Base-by-base conservation (phyloP, 2,113 vertebrate species). In the Varanus salvator region DNA sequence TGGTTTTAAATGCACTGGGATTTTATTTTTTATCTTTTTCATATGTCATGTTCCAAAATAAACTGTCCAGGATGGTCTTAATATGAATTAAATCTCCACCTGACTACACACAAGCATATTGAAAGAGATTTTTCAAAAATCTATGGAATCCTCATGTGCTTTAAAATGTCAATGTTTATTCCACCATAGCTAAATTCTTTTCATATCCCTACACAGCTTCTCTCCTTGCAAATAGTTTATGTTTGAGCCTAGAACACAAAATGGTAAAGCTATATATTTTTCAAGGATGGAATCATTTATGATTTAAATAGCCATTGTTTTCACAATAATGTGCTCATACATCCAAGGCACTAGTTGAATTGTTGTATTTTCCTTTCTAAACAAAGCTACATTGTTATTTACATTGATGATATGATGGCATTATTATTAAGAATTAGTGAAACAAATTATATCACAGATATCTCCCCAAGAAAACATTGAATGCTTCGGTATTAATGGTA, bases 361-460 rank as follows among this genome's bases (percentile, higher is more conserved):
- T 95, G 89, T 90, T 88, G 81, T 0, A 1, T 91, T 94, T 90
- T 89, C 91, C 68, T 85, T 93, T 95, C 89, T 92, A 87, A 93
- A 90, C 88, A 91, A 94, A 91, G 80, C 91, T 94, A 2, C 76
- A 88, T 89, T 93, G 69, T 88, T 90, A 93, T 95, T 94, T 92
- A 92, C 87, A 87, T 90, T 92, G 93, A 87, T 88, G 1, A 88
- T 91, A 89, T 64, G 54, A 84, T 90, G 57, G 3, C 82, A 68
- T 29, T 93, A 54, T 95, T 91, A 95, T 94, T 95, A 92, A 93
- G 92, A 88, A 57, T 91, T 90, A 80, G 82, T 80, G 94, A 91
- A 23, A 89, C 38, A n/a, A 44, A 87, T 89, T n/a, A 92, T 92
- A 94, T 93, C 94, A 78, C 91, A 93, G 1, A 87, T 92, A 93